Base-by-base conservation (phyloP, 2,888 invertebrate genomes). In the Bembecia ichneumoniformis region DNA sequence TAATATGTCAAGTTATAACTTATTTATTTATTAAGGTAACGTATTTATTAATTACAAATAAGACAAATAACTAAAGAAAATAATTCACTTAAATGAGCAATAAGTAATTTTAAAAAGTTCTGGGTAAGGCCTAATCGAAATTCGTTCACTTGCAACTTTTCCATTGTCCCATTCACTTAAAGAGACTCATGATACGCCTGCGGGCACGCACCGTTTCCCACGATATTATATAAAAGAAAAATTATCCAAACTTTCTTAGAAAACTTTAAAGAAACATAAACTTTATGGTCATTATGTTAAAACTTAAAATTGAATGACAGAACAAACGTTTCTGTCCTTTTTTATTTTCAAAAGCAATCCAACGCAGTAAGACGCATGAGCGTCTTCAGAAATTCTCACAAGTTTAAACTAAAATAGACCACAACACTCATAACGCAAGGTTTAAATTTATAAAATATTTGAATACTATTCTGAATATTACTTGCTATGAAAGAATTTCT, bases 181-280 rank as follows among this genome's bases (percentile, higher is more conserved):
- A 58, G 70, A 73, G 71, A 71, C 64, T 74, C 75, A 74, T 69
- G 72, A 89, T 88, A 89, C 83, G 90, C 90, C 90, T 82, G 88
- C 83, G 90, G 89, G 86, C 87, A 89, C 81, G 82, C 87, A 83
- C 79, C 77, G 83, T 83, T 89, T 89, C 89, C 88, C 89, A 89
- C 89, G 89, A 64, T 65, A 59, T 62, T 63, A 59, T 82, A 82
- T 60, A 60, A 55, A 55, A 47, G 54, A 60, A 65, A 65, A 65
- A 58, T 56, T 50, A 54, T 28, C 52, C 28, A 10, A 54, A 60
- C 55, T 48, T 48, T 51, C 52, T 36, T 13, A 3, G 44, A 11
- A 44, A 45, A 47, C 7, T 9, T 1, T 50, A 53, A 5, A 11
- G 20, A n/a, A 58, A 58, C 51, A 36, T 49, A 11, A n/a, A 49